A percentile compares a stretch with the other conserved stretches of the same genome.
phyloP scores from a whole-genome alignment of 2,797 vertebrate species.

The Eremophila alpestris region DNA sequence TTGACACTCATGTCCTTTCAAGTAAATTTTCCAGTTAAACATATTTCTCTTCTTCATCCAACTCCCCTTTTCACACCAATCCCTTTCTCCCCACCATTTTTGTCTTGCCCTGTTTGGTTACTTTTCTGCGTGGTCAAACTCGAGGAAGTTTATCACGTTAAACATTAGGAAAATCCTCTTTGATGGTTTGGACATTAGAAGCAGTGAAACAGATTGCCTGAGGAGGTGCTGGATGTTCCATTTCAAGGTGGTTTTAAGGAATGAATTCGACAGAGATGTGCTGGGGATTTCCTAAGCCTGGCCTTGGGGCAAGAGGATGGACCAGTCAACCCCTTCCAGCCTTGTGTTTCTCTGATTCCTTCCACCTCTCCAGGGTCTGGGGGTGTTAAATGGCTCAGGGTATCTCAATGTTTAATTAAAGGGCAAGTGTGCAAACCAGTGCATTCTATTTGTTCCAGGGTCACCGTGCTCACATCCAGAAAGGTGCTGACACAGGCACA shows the following conservation, averaged over 20 bases:
- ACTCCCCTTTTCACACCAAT: neutral
- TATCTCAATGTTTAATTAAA: neutral
- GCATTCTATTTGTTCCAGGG: neutral
- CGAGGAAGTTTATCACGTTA: neutral
- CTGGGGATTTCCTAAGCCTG: neutral
- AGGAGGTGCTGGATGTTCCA: neutral
- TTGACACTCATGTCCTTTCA: neutral
- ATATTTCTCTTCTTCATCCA: neutral
- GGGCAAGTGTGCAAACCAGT: neutral
- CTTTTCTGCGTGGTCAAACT: neutral
- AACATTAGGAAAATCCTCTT: neutral
- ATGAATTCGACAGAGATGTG: neutral
- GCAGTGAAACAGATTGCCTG: neutral
- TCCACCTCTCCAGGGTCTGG: neutral
- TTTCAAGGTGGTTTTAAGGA: neutral
- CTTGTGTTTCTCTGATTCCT: neutral
- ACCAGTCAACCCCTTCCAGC: neutral
- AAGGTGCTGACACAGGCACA: slow-evolving; percentile 43
- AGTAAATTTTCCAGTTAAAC: neutral
- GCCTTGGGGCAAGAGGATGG: neutral
- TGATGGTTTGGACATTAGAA: neutral
- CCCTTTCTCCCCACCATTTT: neutral
- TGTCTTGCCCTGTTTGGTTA: neutral
- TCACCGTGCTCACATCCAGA: neutral
- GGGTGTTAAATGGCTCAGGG: neutral